Base-by-base conservation (phyloP, 2,888 invertebrate species). In the Drosophila formosana region DNA sequence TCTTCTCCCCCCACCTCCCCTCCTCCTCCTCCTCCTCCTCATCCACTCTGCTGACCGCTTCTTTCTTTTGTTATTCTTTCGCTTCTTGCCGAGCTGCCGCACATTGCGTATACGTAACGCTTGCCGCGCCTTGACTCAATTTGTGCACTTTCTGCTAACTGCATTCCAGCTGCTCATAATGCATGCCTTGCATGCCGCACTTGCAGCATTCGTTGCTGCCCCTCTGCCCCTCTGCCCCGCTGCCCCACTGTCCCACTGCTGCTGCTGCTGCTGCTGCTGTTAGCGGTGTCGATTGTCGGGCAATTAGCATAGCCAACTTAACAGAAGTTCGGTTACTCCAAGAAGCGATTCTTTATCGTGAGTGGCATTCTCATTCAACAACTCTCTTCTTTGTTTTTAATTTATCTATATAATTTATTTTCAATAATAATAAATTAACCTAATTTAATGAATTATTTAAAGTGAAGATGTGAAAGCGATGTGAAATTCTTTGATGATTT, bases 31-130 rank as follows among this genome's bases (percentile, higher is more conserved):
- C 5, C n/a, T 25, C 11, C 34, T 34, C 6, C 30, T 6, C 4
- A 13, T 26, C 39, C 11, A 34, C 49, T 49, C 51, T 45, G 5
- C 37, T 43, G 18, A 43, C 43, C 55, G 34, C 30, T 30, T 56
- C 30, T 32, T 30, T 56, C 30, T 32, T 45, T 30, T 58, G 25
- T 23, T 26, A n/a, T 34, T 43, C 13, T 39, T 18, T 18, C 18
- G 2, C 18, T 18, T 32, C 11, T 32, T 1, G 11, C 28, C 30
- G 13, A 30, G 13, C 45, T 18, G 49, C 25, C 43, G 23, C 37
- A 58, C 58, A 11, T 46, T 51, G 66, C 79, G 74, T 68, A 77
- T 75, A 77, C 80, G 77, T 67, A 77, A 51, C 9, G 61, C 37
- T 32, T 5, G 9, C 2, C 8, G 4, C 7, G 9, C 55, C 55